Conservation (phyloP, 2,113 vertebrate species). For the Pholis gunnellus region DNA sequence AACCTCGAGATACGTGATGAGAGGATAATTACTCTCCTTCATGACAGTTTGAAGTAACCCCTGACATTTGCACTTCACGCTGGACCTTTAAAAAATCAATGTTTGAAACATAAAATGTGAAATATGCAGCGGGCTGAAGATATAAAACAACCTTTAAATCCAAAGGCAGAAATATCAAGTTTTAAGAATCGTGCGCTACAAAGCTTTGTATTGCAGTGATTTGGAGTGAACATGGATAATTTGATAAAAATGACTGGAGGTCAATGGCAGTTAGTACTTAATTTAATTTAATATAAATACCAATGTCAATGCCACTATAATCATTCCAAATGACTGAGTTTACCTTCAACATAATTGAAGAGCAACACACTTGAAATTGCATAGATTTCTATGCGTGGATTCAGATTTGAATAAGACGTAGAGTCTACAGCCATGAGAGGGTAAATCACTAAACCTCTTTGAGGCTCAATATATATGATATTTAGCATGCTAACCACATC, state of each 20-base stretch:
- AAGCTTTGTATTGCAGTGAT: background rate
- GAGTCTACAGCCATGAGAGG: too few species aligned
- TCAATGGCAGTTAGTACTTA: background rate
- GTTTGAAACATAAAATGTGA: background rate
- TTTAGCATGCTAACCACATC: background rate
- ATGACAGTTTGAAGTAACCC: background rate
- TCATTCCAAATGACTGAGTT: background rate
- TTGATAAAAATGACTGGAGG: background rate
- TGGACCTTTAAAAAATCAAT: background rate
- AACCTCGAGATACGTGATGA: background rate
- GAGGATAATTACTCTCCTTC: background rate
- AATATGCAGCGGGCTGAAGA: background rate
- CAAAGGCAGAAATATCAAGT: background rate
- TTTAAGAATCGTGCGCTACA: background rate
- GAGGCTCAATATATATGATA: too few species aligned
- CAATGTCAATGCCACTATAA: background rate
- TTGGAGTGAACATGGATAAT: background rate
- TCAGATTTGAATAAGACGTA: background rate
- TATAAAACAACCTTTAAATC: background rate
- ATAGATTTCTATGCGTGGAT: background rate
- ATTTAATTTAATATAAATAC: background rate
- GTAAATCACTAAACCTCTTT: too few species aligned
- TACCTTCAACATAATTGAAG: background rate
- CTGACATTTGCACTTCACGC: background rate
- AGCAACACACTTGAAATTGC: background rate